A percentile compares a stretch with the other conserved stretches of the same genome.
These are phyloP conservation scores for Helobdella robusta DNA, from an alignment of 2,888 invertebrate genomes.

Conservation along the genomic window DNA sequence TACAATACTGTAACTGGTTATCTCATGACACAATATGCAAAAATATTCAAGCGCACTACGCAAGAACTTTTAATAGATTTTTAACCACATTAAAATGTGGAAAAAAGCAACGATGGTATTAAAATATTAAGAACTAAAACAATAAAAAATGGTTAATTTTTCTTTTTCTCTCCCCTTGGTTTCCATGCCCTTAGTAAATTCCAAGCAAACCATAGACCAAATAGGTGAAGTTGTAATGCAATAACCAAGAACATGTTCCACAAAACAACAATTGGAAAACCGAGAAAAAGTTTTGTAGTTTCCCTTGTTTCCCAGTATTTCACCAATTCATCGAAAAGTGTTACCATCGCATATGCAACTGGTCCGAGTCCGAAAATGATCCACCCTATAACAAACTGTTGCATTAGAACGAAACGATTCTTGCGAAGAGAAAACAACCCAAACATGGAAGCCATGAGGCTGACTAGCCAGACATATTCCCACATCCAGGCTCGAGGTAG, in stretches of 20 bases:
- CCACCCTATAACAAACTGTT: slow-evolving; percentile 59
- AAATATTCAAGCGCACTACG: too few species aligned
- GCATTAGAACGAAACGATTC: slow-evolving; percentile 59
- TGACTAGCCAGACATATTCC: slow-evolving; percentile 87
- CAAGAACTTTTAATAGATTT: too few species aligned
- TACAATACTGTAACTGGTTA: too few species aligned
- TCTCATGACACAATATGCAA: too few species aligned
- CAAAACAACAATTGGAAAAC: slow-evolving; percentile 75
- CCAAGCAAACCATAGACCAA: slow-evolving; percentile 44
- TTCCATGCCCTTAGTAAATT: slow-evolving; percentile 45
- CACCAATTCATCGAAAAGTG: slow-evolving; percentile 76
- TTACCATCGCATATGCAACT: slow-evolving; percentile 67
- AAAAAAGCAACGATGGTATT: too few species aligned
- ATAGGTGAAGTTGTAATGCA: slow-evolving; percentile 65
- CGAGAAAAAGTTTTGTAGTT: slow-evolving; percentile 54
- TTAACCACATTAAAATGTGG: too few species aligned
- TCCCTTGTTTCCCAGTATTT: slow-evolving; percentile 63
- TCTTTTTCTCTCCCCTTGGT: slow-evolving; percentile 24
- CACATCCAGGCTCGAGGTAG: slow-evolving; percentile 81
- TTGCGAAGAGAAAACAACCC: slow-evolving; percentile 75
- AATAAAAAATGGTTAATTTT: too few species aligned
- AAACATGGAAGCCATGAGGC: slow-evolving; percentile 70
- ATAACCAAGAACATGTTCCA: slow-evolving; percentile 83
- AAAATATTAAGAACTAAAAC: too few species aligned
- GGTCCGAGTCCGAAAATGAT: slow-evolving; percentile 70